phyloP scores from a whole-genome alignment of 2,113 vertebrate genomes.

The Silurus asotus region DNA sequence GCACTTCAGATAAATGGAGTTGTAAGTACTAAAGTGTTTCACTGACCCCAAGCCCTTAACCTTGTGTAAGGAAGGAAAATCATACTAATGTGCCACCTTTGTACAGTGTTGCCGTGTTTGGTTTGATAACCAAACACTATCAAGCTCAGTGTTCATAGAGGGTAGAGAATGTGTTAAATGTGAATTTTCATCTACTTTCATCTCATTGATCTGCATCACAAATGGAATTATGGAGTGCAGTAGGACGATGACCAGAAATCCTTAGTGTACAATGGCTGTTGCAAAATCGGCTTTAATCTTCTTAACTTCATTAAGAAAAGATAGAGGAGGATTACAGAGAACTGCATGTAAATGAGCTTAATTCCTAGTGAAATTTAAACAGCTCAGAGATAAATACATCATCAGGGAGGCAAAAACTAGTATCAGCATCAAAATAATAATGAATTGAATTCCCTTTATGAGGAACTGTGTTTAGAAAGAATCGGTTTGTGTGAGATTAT shows the following conservation, averaged over 20 bases:
- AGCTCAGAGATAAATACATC: constrained; percentile 68
- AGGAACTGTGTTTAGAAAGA: constrained; percentile 58
- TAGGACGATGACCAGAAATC: constrained; percentile 45
- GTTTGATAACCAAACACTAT: neutral
- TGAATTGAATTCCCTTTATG: constrained; percentile 67
- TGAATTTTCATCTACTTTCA: constrained; percentile 53
- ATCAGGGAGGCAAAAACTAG: constrained; percentile 65
- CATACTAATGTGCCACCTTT: too few species aligned
- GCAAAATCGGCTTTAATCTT: constrained; percentile 63
- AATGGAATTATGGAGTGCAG: constrained; percentile 44
- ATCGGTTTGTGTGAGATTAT: constrained; percentile 56
- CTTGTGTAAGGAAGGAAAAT: neutral
- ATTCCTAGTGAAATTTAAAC: constrained; percentile 69
- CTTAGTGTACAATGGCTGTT: constrained; percentile 24
- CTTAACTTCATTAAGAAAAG: constrained; percentile 71
- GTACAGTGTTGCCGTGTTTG: neutral
- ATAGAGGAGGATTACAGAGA: constrained; percentile 67
- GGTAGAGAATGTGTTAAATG: constrained; percentile 40
- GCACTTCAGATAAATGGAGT: neutral
- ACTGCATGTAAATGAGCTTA: constrained; percentile 68
- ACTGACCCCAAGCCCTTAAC: neutral
- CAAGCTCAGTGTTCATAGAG: constrained; percentile 24
- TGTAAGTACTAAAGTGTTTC: neutral
- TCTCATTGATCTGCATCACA: constrained; percentile 51
- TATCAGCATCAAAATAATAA: constrained; percentile 67